Evolutionary conservation across 2,113 vertebrate genomes (phyloP), one percentile per base, ranked within the genome.

Genomic region (Hippocampus mohnikei): DNA sequence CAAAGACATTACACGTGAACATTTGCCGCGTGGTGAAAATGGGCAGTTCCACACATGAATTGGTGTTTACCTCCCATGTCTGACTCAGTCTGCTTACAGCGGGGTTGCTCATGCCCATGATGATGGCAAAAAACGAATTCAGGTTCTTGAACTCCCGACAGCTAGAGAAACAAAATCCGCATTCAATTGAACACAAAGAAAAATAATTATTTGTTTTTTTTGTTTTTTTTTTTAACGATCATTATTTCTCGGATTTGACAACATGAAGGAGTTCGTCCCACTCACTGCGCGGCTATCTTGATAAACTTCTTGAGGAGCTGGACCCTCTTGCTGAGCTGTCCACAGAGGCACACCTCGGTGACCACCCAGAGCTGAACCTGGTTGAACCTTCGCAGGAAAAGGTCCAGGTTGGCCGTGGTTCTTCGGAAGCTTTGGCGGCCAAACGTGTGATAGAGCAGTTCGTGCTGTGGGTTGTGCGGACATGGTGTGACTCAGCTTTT

Each of bases 281-380:
- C 96, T 96, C 91, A 99, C 97, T 99, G 97, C 69, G 97, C 97
- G 20, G 97, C 97, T 69, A 99, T 97, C 92, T 99, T 99, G 89
- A 98, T 99, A 81, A 97, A 99, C 89, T 99, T 98, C 92, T 98
- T 98, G 71, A 99, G 92, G 66, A 99, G 94, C 82, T 99, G 97
- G 79, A 99, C 97, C 60, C 97, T 93, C 81, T 99, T 99, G 91
- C 94, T 96, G 89, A 98, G 95, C 85, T 98, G 96, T 75, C 92
- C 86, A 65, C 97, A 99, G 81, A 99, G 93, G 85, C 95, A 96
- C 80, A 97, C 95, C 90, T 99, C 97, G 0, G 95, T 97, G 83
- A 95, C 95, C 53, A 99, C 96, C 97, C 97, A 99, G 86, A 98
- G 95, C 91, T 98, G 96, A 75, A 99, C 94, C 93, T 99, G 96